Percentiles rank a stretch among this genome's conserved stretches.
Evolutionary conservation across 2,113 vertebrate genomes (phyloP).

Genomic region (Rhizomys pruinosus): DNA sequence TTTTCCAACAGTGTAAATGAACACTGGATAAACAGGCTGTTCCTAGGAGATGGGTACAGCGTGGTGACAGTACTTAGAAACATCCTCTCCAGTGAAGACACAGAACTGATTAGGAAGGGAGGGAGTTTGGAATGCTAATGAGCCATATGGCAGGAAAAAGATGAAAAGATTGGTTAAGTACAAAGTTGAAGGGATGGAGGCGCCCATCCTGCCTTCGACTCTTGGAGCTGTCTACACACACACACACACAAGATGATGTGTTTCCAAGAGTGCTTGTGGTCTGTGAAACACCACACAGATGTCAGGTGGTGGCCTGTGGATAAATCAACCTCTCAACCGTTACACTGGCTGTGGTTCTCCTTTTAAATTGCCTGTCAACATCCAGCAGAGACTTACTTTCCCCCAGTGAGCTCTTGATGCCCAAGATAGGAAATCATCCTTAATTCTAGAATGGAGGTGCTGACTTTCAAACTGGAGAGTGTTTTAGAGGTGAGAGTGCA

Average conservation of each 20-base stretch:
- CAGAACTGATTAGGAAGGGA: neutral
- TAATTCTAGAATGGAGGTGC: conserved; percentile 13
- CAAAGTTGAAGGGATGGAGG: neutral
- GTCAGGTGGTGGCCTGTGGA: conserved; percentile 36
- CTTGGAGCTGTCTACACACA: neutral
- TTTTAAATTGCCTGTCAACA: conserved; percentile 56
- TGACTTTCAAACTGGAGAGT: neutral
- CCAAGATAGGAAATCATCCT: conserved; percentile 3
- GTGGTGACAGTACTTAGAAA: neutral
- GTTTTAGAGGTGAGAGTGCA: neutral
- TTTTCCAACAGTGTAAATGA: neutral
- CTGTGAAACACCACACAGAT: neutral
- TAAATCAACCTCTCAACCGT: neutral
- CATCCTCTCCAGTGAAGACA: neutral
- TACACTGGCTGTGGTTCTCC: neutral
- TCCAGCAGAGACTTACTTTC: conserved; percentile 5
- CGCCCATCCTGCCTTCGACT: neutral
- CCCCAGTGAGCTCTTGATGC: conserved; percentile 2
- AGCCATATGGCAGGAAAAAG: neutral
- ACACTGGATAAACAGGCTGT: neutral
- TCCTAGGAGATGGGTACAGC: neutral
- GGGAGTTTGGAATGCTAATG: neutral
- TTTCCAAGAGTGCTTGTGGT: neutral
- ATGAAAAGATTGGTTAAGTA: neutral
- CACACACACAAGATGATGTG: neutral